phyloP scores from a whole-genome alignment of 2,113 vertebrate species.

The Procapra przewalskii region DNA sequence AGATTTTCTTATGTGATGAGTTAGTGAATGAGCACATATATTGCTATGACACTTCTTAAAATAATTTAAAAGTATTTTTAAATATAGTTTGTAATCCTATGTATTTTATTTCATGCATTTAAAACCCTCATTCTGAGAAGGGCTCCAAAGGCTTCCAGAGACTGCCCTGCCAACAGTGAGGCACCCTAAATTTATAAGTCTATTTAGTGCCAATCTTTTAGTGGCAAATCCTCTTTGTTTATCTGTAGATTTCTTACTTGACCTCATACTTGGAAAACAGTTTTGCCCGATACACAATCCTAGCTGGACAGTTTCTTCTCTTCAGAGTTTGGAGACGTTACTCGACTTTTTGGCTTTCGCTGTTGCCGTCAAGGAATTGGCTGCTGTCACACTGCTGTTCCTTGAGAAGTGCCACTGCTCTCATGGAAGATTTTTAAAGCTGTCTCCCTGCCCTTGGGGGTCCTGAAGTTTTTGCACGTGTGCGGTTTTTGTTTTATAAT shows the following conservation, averaged over 20 bases:
- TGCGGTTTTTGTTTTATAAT: not conserved
- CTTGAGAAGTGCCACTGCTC: not conserved
- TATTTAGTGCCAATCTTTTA: not conserved
- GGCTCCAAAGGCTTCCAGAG: not conserved
- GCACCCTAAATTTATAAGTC: not conserved
- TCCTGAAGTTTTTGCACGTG: not conserved
- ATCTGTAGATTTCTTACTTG: not conserved
- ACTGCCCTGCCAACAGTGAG: not conserved
- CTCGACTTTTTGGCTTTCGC: not conserved
- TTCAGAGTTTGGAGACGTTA: not conserved
- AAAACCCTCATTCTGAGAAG: not conserved
- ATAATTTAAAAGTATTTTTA: not conserved
- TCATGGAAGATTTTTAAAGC: not conserved
- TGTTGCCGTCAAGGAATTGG: not conserved
- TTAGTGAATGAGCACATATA: not conserved
- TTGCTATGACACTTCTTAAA: not conserved
- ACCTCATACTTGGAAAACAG: not conserved
- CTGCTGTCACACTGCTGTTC: not conserved
- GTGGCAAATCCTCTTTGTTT: not conserved
- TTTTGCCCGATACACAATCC: not conserved
- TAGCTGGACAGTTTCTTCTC: not conserved
- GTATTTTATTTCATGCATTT: not conserved
- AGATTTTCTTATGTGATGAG: not conserved
- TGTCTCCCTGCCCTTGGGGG: not conserved
- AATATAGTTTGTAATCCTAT: not conserved